Conservation (phyloP, 2,113 vertebrate genomes). For the Sceloporus tristichus region DNA sequence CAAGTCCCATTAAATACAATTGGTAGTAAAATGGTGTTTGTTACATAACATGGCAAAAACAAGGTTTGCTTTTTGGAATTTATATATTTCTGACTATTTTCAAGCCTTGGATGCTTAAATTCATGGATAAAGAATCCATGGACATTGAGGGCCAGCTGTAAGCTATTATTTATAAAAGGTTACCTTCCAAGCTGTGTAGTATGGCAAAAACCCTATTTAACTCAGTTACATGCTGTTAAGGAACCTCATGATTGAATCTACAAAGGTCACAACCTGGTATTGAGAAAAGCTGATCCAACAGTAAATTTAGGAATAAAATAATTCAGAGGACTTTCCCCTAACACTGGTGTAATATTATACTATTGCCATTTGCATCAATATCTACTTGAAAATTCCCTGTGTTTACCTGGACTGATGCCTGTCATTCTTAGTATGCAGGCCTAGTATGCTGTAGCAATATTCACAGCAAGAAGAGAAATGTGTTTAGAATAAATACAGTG, state of each 20-base stretch:
- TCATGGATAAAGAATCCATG: too few species aligned
- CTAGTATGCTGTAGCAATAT: slow-evolving; percentile 39
- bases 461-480: slow-evolving; percentile 54
- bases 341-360: slow-evolving; percentile 29
- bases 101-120: too few species aligned
- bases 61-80: too few species aligned
- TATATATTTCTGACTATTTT: too few species aligned
- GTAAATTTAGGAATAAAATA: slow-evolving; percentile 1
- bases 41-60: too few species aligned
- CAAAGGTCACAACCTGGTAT: not conserved
- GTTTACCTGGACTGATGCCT: slow-evolving; percentile 40
- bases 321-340: not conserved
- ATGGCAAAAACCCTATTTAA: too few species aligned
- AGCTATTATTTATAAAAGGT: too few species aligned
- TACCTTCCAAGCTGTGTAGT: too few species aligned
- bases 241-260: not conserved
- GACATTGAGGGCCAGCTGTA: too few species aligned
- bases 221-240: too few species aligned
- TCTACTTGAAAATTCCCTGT: slow-evolving; percentile 40
- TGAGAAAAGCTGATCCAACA: slow-evolving; percentile 1
- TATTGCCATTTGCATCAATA: slow-evolving; percentile 27
- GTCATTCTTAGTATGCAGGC: slow-evolving; percentile 60
- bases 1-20: too few species aligned
- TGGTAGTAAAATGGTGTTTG: too few species aligned
- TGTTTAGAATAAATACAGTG: slow-evolving; percentile 56